Base-by-base conservation (phyloP, 2,797 vertebrate species). In the Crocodylus rhombifer region DNA sequence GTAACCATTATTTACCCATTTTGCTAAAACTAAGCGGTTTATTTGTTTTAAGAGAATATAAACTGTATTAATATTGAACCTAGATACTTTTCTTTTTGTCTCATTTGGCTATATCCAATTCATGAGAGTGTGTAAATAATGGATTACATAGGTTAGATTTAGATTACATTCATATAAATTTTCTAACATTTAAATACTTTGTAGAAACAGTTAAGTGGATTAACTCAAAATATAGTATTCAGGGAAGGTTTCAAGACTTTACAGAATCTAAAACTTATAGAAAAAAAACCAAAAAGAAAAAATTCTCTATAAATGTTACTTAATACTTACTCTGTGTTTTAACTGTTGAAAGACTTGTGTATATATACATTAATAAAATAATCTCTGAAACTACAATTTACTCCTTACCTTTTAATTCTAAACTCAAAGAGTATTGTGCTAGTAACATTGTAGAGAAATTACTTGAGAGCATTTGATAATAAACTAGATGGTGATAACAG, bases 91-190 rank as follows among this genome's bases (percentile, higher is more conserved):
- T 6, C 2, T 87, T 77, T 88, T 33, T 83, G 30, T 78, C 15
- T 69, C 75, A 10, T 63, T 87, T 88, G 69, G 82, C 8, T 82
- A 8, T 42, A 26, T 84, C 21, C 86, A 74, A 14, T 61, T 75
- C 64, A 76, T n/a, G 18, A 74, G 21, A 91, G 91, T 82, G 91
- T 57, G 62, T 7, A 83, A 65, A 16, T 80, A 82, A 82, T 90
- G 87, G 2, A n/a, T 56, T 5, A 83, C 5, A 64, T 36, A 63
- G 6, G 63, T 94, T 87, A 80, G 95, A 8, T 17, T 94, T 87
- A 80, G 95, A 8, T 17, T 89, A 28, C 6, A 5, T 82, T 78
- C 78, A 57, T n/a, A 23, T 67, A 64, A 30, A 55, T 90, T 7
- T 6, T 3, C 25, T 25, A 42, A 73, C 79, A 20, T 14, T 74